Conservation (phyloP, 2,888 invertebrate species). For the Euspilapteryx auroguttella region DNA sequence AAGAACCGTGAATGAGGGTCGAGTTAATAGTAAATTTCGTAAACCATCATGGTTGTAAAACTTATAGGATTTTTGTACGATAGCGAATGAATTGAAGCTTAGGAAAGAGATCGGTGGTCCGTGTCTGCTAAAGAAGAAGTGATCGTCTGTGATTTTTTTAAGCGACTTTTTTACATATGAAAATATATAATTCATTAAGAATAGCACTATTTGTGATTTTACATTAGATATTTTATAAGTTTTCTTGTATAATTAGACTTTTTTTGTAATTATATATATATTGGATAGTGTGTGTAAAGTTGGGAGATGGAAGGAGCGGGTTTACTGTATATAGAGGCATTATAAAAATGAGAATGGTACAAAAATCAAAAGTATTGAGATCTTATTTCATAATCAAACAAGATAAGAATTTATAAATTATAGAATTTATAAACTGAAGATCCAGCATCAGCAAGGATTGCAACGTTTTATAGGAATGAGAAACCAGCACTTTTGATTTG, state of each 20-base stretch:
- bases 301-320: slow-evolving; percentile 33
- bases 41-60: slow-evolving; percentile 50
- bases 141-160: slow-evolving; percentile 65
- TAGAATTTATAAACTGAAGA: too few species aligned
- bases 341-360: too few species aligned
- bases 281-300: slow-evolving; percentile 25
- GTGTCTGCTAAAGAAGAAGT: slow-evolving; percentile 58
- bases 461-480: too few species aligned
- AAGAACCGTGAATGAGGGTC: too few species aligned
- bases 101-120: slow-evolving; percentile 38
- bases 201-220: slow-evolving; percentile 63
- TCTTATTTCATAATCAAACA: too few species aligned
- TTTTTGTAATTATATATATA: slow-evolving; percentile 42
- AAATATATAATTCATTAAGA: slow-evolving; percentile 49
- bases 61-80: slow-evolving; percentile 58
- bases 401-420: too few species aligned
- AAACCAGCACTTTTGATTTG: too few species aligned
- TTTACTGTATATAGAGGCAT: too few species aligned
- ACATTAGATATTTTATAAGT: slow-evolving; percentile 52
- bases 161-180: slow-evolving; percentile 60
- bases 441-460: too few species aligned
- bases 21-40: too few species aligned
- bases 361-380: too few species aligned
- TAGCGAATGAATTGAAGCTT: too few species aligned
- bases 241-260: slow-evolving; percentile 19